Evolutionary conservation across 2,888 invertebrate genomes (phyloP), one percentile per base, ranked within the genome.

Genomic region (Megaustenia siamemsis): DNA sequence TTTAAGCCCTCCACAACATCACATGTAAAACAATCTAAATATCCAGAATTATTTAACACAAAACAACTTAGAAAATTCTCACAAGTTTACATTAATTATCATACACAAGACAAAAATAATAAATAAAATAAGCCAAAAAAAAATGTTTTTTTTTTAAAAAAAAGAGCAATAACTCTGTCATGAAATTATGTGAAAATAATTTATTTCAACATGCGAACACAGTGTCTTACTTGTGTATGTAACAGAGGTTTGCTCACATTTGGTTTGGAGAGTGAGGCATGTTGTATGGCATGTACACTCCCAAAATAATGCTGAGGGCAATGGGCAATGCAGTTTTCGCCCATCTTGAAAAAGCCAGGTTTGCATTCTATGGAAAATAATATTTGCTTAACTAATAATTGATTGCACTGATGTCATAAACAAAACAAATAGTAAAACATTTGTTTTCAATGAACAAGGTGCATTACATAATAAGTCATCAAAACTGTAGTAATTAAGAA

Each of bases 251-350:
- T 88, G 75, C 83, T 79, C 43, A 87, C 86, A 66, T 89, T 88
- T 63, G 89, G 88, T n/a, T 88, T 88, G 40, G 89, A 81, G 53
- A 88, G 87, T 0, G 86, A 82, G 73, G 86, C 86, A 69, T 86
- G 82, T 12, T 87, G 88, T 12, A 91, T 89, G 53, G 90, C 89
- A 79, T 92, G 90, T 84, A 91, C 91, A 77, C 89, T 89, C 73
- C 90, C 91, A 56, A 88, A 91, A 86, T 90, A 92, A 86, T 91
- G 90, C 73, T 91, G 90, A 0, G 92, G 92, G 80, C 92, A 92
- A 82, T 88, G 89, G 10, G 90, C 88, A 56, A 91, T 90, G 87
- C 92, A 92, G 56, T 88, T 90, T 38, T 91, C 89, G 43, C 88
- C 89, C 84, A 91, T 88, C 86, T 90, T 91, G 88, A 90, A 91